Percentiles rank a stretch among this genome's conserved stretches.
phyloP scores from a whole-genome alignment of 1,140 invertebrate species.

The Vollenhovia emeryi region DNA sequence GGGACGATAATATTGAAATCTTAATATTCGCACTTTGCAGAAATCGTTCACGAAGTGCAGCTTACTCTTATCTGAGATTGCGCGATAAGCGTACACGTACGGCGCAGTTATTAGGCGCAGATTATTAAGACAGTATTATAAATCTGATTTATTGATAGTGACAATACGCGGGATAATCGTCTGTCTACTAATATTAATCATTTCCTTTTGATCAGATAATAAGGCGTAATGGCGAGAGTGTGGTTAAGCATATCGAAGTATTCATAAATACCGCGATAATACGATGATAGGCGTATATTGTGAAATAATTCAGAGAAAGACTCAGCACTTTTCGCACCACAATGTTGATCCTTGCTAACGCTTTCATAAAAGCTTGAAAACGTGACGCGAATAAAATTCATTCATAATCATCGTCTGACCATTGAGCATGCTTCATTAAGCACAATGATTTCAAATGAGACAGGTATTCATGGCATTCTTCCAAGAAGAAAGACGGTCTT shows the following conservation, averaged over 20 bases:
- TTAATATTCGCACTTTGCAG: neutral
- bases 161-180: conserved; percentile 16
- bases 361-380: neutral
- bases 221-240: conserved; percentile 15
- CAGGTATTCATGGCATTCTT: neutral
- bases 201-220: conserved; percentile 10
- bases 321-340: conserved; percentile 19
- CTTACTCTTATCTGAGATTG: neutral
- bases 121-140: conserved; percentile 35
- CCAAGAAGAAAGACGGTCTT: neutral
- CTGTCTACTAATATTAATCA: conserved; percentile 37
- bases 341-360: conserved; percentile 2
- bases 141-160: conserved; percentile 35
- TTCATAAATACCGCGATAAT: conserved; percentile 10
- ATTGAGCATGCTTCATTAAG: neutral
- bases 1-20: neutral
- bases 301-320: neutral
- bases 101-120: neutral
- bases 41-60: neutral
- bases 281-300: conserved; percentile 2
- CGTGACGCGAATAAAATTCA: neutral
- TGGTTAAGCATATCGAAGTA: neutral
- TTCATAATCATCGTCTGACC: neutral
- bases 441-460: neutral
- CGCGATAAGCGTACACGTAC: neutral